Evolutionary conservation across 2,113 vertebrate species (phyloP), one percentile per base, ranked within the genome.

Genomic region (Micronycteris hirsuta): DNA sequence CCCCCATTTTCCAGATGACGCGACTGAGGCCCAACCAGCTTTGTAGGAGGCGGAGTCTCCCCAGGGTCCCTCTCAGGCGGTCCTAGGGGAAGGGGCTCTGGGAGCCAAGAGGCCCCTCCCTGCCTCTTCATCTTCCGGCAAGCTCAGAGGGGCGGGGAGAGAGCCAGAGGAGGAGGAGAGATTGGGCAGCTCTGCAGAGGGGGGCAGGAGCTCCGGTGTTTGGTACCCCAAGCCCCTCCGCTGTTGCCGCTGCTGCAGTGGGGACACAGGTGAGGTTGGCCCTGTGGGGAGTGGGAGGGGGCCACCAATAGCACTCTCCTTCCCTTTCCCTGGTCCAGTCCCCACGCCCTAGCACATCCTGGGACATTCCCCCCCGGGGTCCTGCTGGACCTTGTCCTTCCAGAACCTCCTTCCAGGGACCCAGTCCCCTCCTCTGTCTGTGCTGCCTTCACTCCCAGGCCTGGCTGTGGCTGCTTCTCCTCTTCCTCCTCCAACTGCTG

Each of bases 1-100:
- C 97, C 97, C 98, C 98, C 96, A 96, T 97, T 97, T 96, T 96
- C 96, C 94, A 98, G 97, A 98, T 97, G 97, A 97, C 96, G 97
- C 96, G 92, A 97, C 97, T 97, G 97, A 97, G 97, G 94, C 97
- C 97, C 97, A 97, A 97, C 97, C 97, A 97, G 97, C 94, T 96
- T 95, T 86, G 88, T 90, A 97, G 95, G 97, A 96, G 97, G 97
- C 87, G 97, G 95, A 96, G 96, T 96, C 95, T 96, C 97, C 97
- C 97, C 96, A 95, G 93, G 94, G 94, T 97, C 97, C 80, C 83
- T 93, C 89, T 94, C 52, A 17, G 33, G 80, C 93, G 71, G 87
- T 93, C 96, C 96, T 95, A 94, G 92, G 96, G 96, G 96, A 97
- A 95, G 95, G 97, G 97, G 92, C 96, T 95, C 89, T 47, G 86